Evolutionary conservation across 2,113 vertebrate genomes (phyloP).

Genomic region (Pelodiscus sinensis): DNA sequence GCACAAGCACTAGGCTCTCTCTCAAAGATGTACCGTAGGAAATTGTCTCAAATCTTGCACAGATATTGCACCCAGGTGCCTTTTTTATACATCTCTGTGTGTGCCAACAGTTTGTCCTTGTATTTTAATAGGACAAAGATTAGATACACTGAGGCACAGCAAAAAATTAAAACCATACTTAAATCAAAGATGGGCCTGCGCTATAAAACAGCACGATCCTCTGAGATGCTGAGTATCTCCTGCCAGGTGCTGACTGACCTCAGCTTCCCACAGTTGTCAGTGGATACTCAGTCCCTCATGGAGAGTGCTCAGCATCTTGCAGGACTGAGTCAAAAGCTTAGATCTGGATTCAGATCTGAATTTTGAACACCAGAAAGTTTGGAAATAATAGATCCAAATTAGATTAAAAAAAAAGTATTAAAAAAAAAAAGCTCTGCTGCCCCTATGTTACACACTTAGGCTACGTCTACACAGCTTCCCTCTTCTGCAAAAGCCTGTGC

Average conservation of each 20-base stretch:
- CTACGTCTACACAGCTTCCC: too few species aligned
- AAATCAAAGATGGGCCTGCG: constrained; percentile 29
- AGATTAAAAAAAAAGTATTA: background rate
- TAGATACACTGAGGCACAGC: constrained; percentile 44
- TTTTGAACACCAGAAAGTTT: background rate
- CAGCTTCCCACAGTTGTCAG: background rate
- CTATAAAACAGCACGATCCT: background rate
- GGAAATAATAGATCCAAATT: background rate
- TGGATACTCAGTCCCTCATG: background rate
- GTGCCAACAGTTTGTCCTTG: constrained; percentile 66
- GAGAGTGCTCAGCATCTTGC: background rate
- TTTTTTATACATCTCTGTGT: constrained; percentile 54
- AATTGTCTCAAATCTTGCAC: constrained; percentile 61
- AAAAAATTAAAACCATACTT: constrained; percentile 24
- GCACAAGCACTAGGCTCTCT: constrained; percentile 44
- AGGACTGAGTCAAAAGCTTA: background rate
- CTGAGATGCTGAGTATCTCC: background rate
- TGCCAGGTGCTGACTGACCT: background rate
- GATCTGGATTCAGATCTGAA: background rate
- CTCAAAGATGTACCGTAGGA: constrained; percentile 34
- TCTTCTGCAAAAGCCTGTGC: too few species aligned
- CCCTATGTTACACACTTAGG: background rate
- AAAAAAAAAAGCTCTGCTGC: background rate
- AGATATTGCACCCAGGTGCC: constrained; percentile 60
- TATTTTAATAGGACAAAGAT: constrained; percentile 59